Percentiles rank a stretch among this genome's conserved stretches.
Conservation (phyloP, 2,888 invertebrate genomes). For the Limnephilus auricula region DNA sequence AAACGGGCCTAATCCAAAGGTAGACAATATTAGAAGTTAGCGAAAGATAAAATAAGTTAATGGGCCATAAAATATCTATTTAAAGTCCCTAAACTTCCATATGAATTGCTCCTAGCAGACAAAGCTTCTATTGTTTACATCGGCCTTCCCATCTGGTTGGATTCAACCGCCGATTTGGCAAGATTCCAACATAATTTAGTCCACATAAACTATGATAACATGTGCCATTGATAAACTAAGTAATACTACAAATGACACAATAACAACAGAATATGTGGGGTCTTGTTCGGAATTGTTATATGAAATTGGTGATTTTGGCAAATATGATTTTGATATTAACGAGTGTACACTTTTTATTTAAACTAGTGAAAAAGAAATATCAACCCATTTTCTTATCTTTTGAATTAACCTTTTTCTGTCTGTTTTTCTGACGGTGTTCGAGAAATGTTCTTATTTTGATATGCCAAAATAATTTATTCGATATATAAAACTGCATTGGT, state of each 20-base stretch:
- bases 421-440: too few species aligned
- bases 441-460: too few species aligned
- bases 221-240: constrained; percentile 19
- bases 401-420: too few species aligned
- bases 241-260: constrained; percentile 14
- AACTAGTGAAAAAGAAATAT: too few species aligned
- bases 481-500: too few species aligned
- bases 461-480: too few species aligned
- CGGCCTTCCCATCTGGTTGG: constrained; percentile 21
- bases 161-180: constrained; percentile 32
- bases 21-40: constrained; percentile 13
- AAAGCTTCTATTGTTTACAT: constrained; percentile 39
- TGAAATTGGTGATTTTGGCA: neutral
- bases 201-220: constrained; percentile 9
- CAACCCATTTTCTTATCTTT: too few species aligned
- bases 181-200: neutral
- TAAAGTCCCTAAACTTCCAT: constrained; percentile 43
- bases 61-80: constrained; percentile 40
- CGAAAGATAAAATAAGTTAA: constrained; percentile 40
- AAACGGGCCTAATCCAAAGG: neutral
- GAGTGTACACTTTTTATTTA: too few species aligned
- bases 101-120: constrained; percentile 31
- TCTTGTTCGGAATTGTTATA: neutral
- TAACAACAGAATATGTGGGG: neutral
- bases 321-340: neutral